Base-by-base conservation (phyloP, 2,888 invertebrate species). In the Cancer borealis region DNA sequence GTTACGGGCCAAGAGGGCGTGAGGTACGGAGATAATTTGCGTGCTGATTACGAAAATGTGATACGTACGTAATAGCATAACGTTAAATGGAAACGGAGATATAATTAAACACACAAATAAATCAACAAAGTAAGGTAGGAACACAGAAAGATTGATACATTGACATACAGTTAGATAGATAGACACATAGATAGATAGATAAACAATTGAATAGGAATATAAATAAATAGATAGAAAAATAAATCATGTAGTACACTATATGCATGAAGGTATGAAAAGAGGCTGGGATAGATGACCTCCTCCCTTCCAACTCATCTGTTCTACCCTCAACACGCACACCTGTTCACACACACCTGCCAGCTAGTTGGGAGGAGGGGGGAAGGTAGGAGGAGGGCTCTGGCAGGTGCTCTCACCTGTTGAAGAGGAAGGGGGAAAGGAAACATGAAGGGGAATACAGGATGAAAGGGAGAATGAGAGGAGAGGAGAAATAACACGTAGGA, bases 281-380 rank as follows among this genome's bases (percentile, higher is more conserved):
- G 30, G 12, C 6, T 5, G 14, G 8, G 30, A 84, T 30, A 84
- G 14, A 84, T 30, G 8, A 73, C 26, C 26, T 73, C n/a, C 73
- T 10, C 21, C 26, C n/a, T n/a, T n/a, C 73, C 73, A n/a, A n/a
- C 8, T 26, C 73, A 73, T 73, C 0, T 26, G 26, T 26, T 73
- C 26, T 73, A 26, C 73, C 2, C n/a, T 73, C 26, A 4, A 73
- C 73, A 73, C n/a, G 17, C n/a, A 73, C 66, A 73, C 66, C 66
- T 73, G 66, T 73, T 26, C 73, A 73, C 73, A 73, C 73, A 73
- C 73, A 73, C 73, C 73, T 73, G 73, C 8, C 73, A 8, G 73
- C 3, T 73, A 10, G 73, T 21, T 8, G 8, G 54, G 8, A 14
- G 8, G 54, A 12, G 54, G 54, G 54, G 0, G 54, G 54, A 3